Conservation (phyloP, 1,140 invertebrate species). For the Hycleus cichorii region DNA sequence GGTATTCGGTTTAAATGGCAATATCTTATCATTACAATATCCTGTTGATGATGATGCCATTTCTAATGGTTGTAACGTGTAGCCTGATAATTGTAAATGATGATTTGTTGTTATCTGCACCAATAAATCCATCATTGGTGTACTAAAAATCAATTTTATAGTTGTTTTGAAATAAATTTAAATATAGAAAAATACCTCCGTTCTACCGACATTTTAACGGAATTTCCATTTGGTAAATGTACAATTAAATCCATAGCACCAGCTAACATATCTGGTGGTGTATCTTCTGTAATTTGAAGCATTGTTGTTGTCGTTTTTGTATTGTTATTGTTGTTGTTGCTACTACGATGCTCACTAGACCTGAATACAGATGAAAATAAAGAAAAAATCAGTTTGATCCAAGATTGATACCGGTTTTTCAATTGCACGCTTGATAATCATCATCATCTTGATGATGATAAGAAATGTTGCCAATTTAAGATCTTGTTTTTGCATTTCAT, state of each 20-base stretch:
- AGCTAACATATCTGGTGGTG: conserved; percentile 65
- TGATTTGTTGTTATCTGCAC: conserved; percentile 67
- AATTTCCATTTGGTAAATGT: conserved; percentile 56
- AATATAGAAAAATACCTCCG: conserved; percentile 50
- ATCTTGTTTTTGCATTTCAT: too few relatives aligned
- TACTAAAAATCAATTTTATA: conserved; percentile 46
- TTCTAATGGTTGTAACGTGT: conserved; percentile 62
- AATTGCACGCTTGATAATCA: too few relatives aligned
- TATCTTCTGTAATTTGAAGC: conserved; percentile 63
- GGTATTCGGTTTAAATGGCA: conserved; percentile 71
- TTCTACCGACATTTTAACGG: conserved; percentile 57
- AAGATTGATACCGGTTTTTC: too few relatives aligned
- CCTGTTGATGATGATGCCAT: conserved; percentile 38
- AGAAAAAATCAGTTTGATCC: not conserved
- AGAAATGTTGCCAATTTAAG: too few relatives aligned
- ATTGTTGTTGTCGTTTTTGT: conserved; percentile 39
- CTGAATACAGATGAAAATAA: conserved; percentile 23
- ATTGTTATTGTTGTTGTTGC: too few relatives aligned
- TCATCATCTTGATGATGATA: too few relatives aligned
- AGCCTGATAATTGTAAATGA: conserved; percentile 62
- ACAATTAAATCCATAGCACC: conserved; percentile 68
- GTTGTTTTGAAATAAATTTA: not conserved
- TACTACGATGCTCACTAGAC: conserved; percentile 17
- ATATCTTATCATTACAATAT: conserved; percentile 45
- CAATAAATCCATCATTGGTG: conserved; percentile 76